These are phyloP conservation scores for Drosophila littoralis DNA, from an alignment of 1,140 invertebrate species.

Conservation along the genomic window DNA sequence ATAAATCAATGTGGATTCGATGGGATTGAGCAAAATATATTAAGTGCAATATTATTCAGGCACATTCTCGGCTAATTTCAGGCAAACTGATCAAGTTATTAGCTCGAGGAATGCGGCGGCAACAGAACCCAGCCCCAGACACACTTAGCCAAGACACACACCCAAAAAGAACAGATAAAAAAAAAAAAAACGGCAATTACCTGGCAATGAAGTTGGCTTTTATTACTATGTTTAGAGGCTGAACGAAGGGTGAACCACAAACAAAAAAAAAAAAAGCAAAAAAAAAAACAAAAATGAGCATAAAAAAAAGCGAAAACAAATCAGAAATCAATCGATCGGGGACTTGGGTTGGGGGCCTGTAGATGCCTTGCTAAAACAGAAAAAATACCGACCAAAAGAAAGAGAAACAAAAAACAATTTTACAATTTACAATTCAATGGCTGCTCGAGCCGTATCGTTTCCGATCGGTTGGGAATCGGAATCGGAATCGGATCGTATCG, in stretches of 20 bases:
- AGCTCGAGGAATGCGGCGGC: constrained; percentile 7
- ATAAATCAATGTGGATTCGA: not conserved
- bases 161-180: constrained; percentile 35
- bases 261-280: constrained; percentile 22
- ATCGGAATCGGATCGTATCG: constrained; percentile 6
- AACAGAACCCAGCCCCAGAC: constrained; percentile 3
- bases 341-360: constrained; percentile 1
- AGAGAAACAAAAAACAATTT: constrained; percentile 23
- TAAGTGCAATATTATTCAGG: constrained; percentile 7
- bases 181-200: constrained; percentile 43
- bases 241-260: constrained; percentile 56
- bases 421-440: constrained; percentile 55
- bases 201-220: constrained; percentile 57
- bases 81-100: constrained; percentile 20
- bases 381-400: not conserved
- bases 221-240: constrained; percentile 67
- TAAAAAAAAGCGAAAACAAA: constrained; percentile 33
- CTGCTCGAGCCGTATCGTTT: constrained; percentile 8
- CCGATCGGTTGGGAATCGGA: constrained; percentile 5
- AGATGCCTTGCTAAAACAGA: constrained; percentile 9
- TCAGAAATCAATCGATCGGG: constrained; percentile 58
- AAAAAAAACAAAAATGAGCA: constrained; percentile 27
- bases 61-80: constrained; percentile 12
- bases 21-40: constrained; percentile 4
- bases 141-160: constrained; percentile 58